A percentile compares a stretch with the other conserved stretches of the same genome.
These are phyloP conservation scores for Acanthoscelides obtectus DNA, from an alignment of 2,888 invertebrate genomes.

Conservation along the genomic window DNA sequence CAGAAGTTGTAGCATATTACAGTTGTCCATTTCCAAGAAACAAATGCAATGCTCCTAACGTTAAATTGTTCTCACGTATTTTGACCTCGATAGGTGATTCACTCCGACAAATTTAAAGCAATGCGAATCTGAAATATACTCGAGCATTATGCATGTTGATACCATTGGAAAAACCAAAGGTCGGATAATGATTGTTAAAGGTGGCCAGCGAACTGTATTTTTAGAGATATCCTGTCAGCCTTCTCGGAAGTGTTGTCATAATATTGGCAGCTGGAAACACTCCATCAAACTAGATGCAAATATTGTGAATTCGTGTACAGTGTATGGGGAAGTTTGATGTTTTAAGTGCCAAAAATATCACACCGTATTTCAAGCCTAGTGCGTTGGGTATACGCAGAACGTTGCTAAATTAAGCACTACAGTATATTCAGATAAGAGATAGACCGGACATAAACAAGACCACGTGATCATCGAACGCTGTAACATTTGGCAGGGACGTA, in stretches of 20 bases:
- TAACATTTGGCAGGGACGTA: too few species aligned
- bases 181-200: not conserved
- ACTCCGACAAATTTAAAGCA: not conserved
- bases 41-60: too few species aligned
- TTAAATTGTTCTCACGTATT: not conserved
- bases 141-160: not conserved
- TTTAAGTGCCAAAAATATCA: not conserved
- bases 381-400: too few species aligned
- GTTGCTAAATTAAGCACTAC: too few species aligned
- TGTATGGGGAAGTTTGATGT: not conserved
- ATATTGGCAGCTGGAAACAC: not conserved
- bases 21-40: too few species aligned
- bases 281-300: not conserved
- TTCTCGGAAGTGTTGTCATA: not conserved
- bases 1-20: too few species aligned
- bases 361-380: too few species aligned
- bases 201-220: not conserved
- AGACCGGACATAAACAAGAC: too few species aligned
- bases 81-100: not conserved
- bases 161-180: not conserved
- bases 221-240: not conserved
- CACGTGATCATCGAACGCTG: too few species aligned
- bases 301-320: not conserved
- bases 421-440: too few species aligned
- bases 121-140: not conserved